Percentiles rank a stretch among this genome's conserved stretches.
Evolutionary conservation across 2,797 vertebrate genomes (phyloP).

Genomic region (Rhynchonycteris naso): DNA sequence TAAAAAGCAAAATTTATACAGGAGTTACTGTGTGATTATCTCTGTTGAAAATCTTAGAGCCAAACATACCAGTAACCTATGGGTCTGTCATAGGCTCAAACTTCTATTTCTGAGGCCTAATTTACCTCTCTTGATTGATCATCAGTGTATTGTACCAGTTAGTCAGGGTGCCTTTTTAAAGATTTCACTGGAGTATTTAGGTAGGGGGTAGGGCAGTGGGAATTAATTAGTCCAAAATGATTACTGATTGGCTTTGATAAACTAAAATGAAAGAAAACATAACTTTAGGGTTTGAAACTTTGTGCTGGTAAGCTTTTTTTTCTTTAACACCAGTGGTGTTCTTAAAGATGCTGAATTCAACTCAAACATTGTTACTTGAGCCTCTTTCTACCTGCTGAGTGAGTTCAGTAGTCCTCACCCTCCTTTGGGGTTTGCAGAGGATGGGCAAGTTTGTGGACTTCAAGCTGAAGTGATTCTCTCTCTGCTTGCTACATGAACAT

Average conservation of each 20-base stretch:
- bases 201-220: not conserved
- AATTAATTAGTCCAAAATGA: constrained; percentile 36
- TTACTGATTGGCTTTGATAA: constrained; percentile 42
- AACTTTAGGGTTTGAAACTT: constrained; percentile 42
- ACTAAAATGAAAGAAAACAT: constrained; percentile 44
- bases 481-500: constrained; percentile 40
- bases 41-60: not conserved
- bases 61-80: not conserved
- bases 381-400: not conserved
- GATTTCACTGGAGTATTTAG: not conserved
- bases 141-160: not conserved
- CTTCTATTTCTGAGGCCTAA: not conserved
- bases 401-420: not conserved
- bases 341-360: not conserved
- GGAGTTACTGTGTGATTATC: not conserved
- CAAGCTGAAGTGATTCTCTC: constrained; percentile 41
- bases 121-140: not conserved
- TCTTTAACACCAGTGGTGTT: not conserved
- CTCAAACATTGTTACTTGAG: not conserved
- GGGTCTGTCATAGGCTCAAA: not conserved
- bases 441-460: no score
- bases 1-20: not conserved
- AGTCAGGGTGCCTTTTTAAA: not conserved
- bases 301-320: constrained; percentile 21
- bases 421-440: not conserved